Conservation (phyloP, 2,113 vertebrate genomes). For the Pseudolaguvia tuberculata region DNA sequence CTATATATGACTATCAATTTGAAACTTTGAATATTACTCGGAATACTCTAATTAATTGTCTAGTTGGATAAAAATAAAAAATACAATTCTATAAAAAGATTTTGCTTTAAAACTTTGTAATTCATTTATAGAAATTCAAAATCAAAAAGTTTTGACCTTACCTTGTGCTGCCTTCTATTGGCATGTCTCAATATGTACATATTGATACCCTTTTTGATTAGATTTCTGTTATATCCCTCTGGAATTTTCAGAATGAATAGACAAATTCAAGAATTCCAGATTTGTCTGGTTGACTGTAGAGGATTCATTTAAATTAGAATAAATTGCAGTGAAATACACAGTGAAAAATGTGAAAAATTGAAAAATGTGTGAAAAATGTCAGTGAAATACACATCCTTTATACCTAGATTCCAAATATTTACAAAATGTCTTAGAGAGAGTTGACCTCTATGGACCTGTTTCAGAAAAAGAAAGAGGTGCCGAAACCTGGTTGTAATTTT, state of each 20-base stretch:
- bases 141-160: too few relatives aligned
- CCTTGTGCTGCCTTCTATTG: too few relatives aligned
- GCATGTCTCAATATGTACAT: too few relatives aligned
- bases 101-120: too few relatives aligned
- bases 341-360: too few relatives aligned
- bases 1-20: background rate
- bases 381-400: slow-evolving; percentile 2
- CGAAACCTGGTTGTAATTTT: slow-evolving; percentile 60
- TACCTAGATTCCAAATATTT: slow-evolving; percentile 34
- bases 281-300: background rate
- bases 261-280: background rate
- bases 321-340: slow-evolving; percentile 16
- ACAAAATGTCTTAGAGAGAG: slow-evolving; percentile 42
- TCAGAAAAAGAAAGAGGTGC: slow-evolving; percentile 42
- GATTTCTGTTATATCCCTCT: too few relatives aligned
- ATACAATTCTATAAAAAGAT: too few relatives aligned
- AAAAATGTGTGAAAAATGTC: too few relatives aligned
- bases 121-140: too few relatives aligned
- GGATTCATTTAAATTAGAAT: slow-evolving; percentile 20
- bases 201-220: too few relatives aligned
- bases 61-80: background rate
- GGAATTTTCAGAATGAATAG: background rate
- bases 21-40: background rate
- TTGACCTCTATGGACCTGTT: slow-evolving; percentile 13
- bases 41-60: background rate